phyloP scores from a whole-genome alignment of 2,113 vertebrate species.

The Dascyllus trimaculatus region DNA sequence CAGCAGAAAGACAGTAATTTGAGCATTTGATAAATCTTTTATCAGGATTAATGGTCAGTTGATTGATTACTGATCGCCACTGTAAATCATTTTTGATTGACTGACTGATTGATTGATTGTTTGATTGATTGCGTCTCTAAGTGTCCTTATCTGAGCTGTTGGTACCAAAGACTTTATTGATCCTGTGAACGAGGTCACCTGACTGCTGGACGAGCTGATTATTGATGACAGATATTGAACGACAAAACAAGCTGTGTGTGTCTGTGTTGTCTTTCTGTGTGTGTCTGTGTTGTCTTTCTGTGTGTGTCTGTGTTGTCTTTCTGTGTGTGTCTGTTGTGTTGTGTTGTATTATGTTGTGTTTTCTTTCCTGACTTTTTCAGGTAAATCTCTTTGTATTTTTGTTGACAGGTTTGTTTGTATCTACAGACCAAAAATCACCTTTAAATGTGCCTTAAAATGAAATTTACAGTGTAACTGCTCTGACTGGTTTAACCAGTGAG shows the following conservation, averaged over 20 bases:
- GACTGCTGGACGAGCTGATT: conserved; percentile 29
- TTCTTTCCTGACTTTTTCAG: not conserved
- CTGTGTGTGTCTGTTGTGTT: not conserved
- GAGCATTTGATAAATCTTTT: too few relatives aligned
- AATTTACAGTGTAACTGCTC: not conserved
- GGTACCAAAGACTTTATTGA: conserved; percentile 56
- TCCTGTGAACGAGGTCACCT: conserved; percentile 38
- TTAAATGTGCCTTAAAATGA: conserved; percentile 56
- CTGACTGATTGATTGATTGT: not conserved
- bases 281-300: not conserved
- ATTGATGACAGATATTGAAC: conserved; percentile 7
- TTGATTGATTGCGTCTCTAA: conserved; percentile 25
- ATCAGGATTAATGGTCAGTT: not conserved
- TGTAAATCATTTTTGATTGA: conserved; percentile 1
- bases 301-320: not conserved
- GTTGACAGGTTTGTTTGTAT: conserved; percentile 25
- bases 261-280: not conserved
- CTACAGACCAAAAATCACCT: conserved; percentile 46
- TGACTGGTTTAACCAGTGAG: not conserved
- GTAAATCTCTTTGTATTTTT: not conserved
- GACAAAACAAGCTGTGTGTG: not conserved
- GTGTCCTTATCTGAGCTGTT: conserved; percentile 39
- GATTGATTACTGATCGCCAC: not conserved
- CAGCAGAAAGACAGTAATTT: too few relatives aligned
- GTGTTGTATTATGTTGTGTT: too few relatives aligned